Evolutionary conservation across 2,888 invertebrate genomes (phyloP), one percentile per base, ranked within the genome.

Genomic region (Agrilus cyanescens): DNA sequence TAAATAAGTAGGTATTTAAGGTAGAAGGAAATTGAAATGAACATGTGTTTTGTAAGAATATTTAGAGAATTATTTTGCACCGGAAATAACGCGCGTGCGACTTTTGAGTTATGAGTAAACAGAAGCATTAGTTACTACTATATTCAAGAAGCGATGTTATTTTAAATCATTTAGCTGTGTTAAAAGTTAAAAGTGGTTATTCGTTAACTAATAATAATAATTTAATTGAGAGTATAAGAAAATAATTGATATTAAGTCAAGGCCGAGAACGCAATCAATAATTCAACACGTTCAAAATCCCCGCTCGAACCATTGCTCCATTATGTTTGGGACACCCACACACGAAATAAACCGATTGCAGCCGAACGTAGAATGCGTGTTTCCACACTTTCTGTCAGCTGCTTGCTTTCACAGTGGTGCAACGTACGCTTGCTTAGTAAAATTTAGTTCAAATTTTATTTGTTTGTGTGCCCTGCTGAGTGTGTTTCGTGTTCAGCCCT

Each of bases 321-420:
- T 53, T 55, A 50, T 48, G 52, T 45, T 53, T 53, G 52, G 49
- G 54, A 53, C 58, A 56, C 57, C 55, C 54, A 56, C 56, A 47
- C 50, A 46, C 59, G 58, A 57, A 48, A 42, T 44, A 33, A 36
- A 38, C 50, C 63, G 63, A 57, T 47, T 38, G 37, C 46, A 47
- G 44, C 58, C 63, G 61, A 62, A 57, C 67, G 46, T 49, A 53
- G 52, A 58, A 56, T 55, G 57, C 52, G 54, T 53, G 54, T 54
- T n/a, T 54, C 54, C 56, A 56, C 54, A 57, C 53, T 62, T 63
- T 64, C 66, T 75, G 76, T 77, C 77, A 76, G 76, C 76, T 76
- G 77, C 76, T 76, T 75, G 76, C 76, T 66, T 76, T 70, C 75
- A 75, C 75, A 74, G 75, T 72, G 75, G 74, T 76, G 72, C 75